Base-by-base conservation (phyloP, 2,888 invertebrate genomes). In the Neoitamus cyanurus region DNA sequence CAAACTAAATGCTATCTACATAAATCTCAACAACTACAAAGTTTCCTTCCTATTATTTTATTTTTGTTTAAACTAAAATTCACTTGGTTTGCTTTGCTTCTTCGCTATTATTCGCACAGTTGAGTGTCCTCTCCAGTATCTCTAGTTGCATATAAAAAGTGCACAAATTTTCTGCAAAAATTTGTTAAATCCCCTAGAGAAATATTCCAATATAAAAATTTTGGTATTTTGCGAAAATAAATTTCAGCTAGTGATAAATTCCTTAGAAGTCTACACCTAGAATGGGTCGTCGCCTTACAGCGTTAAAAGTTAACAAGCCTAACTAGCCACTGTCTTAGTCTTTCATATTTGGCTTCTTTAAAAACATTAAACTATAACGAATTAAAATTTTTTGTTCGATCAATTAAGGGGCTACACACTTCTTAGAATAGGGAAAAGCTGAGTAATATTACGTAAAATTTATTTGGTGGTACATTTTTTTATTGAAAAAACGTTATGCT, bases 1-100 rank as follows among this genome's bases (percentile, higher is more conserved):
- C 86, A 86, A 86, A 86, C 83, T 86, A 86, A 86, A 85, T 84
- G 83, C 86, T 86, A 87, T 87, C 85, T 87, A 86, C 85, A 85
- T 83, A 85, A 70, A 20, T 78, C 85, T 78, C 84, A 85, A 86
- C 86, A 85, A 83, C 86, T 85, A 85, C 85, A 85, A 48, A 77
- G 30, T 36, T 75, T 73, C 13, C 20, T 37, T 36, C 73, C 73
- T 73, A 73, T 20, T 30, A 69, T 69, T 25, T 34, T n/a, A 1
- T 37, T 36, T n/a, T n/a, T n/a, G n/a, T n/a, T 31, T 78, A 28
- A 30, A 42, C 30, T 77, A 77, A 28, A 36, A 9, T 31, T 37
- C 11, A 77, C n/a, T 77, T 77, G 13, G 20, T 77, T n/a, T 25
- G 46, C 20, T 77, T n/a, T 25, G 46, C 15, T 20, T 77, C 7